Base-by-base conservation (phyloP, 2,797 vertebrate genomes). In the Pristis pectinata region DNA sequence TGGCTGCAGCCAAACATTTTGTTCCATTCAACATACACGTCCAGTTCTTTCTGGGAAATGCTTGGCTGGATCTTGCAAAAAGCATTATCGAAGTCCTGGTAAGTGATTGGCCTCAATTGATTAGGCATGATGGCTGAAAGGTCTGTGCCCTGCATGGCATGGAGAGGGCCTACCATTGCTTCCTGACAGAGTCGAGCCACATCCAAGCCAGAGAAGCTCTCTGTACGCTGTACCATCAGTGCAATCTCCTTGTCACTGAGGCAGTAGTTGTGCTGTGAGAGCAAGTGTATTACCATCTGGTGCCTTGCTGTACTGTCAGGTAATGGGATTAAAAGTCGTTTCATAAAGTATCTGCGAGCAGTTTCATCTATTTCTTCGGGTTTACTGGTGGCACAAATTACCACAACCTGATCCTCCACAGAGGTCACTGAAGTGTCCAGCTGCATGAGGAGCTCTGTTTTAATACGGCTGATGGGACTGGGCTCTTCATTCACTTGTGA, bases 1-100 rank as follows among this genome's bases (percentile, higher is more conserved):
- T 99, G 99, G 98, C 98, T 98, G 97, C 99, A 99, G 97, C 99
- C 99, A 98, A 99, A 99, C 98, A 98, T 99, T 98, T 99, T 99
- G 98, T 99, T 99, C 99, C 99, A 99, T 97, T 99, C 99, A 96
- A 98, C 98, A 96, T 99, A 99, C 95, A 98, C 98, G 97, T 99
- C 99, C 94, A 99, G 98, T 97, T 99, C 98, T 98, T 99, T 99
- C 97, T 99, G 98, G 96, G 99, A 99, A 98, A 99, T 98, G 98
- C 98, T 99, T 96, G 98, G 98, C 97, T 99, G 98, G 96, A 99
- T 99, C 98, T 99, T 99, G 98, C 99, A 99, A 98, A 99, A 99
- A 96, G 98, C 98, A 97, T 98, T 99, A 98, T 99, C 99, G 98
- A 99, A 99, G 98, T 99, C 99, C 98, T 99, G 99, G 97, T 99